Conservation (phyloP, 2,113 vertebrate genomes). For the Cochlearius cochlearius region DNA sequence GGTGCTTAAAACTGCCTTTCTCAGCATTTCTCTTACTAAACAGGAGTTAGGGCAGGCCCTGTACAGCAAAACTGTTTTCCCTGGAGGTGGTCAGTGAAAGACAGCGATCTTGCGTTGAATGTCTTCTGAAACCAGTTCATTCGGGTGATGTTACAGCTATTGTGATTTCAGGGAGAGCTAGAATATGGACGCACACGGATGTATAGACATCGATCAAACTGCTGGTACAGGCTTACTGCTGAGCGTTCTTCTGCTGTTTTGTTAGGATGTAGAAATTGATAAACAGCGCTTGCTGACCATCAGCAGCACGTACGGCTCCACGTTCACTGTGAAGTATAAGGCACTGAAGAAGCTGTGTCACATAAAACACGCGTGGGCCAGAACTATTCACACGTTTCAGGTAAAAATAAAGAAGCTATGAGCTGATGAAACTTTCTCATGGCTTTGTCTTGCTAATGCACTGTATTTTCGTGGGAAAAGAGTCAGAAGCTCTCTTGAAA, state of each 20-base stretch:
- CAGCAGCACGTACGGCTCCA: constrained; percentile 47
- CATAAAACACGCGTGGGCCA: constrained; percentile 84
- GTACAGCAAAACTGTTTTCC: background rate
- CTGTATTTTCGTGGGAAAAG: background rate
- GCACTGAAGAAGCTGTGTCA: constrained; percentile 73
- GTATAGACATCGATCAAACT: background rate
- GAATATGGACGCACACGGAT: rapidly evolving
- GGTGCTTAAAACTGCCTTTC: background rate
- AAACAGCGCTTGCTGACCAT: constrained; percentile 69
- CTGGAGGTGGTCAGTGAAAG: background rate
- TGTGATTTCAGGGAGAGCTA: background rate
- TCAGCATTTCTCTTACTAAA: background rate
- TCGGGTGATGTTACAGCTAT: rapidly evolving
- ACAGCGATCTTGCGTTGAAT: background rate
- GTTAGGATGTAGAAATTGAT: constrained; percentile 61
- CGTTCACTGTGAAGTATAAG: constrained; percentile 66
- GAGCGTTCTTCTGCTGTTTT: background rate
- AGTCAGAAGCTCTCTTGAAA: background rate
- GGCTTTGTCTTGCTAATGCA: background rate
- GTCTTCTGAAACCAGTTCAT: background rate
- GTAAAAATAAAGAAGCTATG: constrained; percentile 65
- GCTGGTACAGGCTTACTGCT: background rate
- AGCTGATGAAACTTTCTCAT: background rate
- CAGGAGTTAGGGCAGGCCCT: background rate
- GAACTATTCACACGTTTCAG: constrained; percentile 88